Conservation (phyloP, 2,888 invertebrate species). For the Polymixis flavicincta region DNA sequence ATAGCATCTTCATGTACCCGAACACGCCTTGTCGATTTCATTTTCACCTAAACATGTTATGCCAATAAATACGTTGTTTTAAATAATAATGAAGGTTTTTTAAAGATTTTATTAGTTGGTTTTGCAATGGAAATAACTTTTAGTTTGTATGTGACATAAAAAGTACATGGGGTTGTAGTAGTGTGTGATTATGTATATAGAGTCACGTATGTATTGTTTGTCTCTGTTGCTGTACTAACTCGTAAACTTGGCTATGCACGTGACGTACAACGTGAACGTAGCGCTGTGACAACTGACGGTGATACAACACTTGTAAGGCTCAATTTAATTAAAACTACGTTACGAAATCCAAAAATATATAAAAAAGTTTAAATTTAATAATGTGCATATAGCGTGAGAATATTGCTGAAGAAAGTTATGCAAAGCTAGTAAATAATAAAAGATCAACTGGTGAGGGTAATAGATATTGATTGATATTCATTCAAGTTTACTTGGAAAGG, state of each 20-base stretch:
- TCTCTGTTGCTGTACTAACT: slow-evolving; percentile 41
- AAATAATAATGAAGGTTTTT: slow-evolving; percentile 49
- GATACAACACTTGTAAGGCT: slow-evolving; percentile 10
- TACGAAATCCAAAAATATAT: background rate
- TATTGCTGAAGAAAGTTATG: slow-evolving; percentile 40
- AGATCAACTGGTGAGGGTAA: slow-evolving; percentile 40
- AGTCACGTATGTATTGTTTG: slow-evolving; percentile 56
- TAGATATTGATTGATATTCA: slow-evolving; percentile 36
- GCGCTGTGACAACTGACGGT: slow-evolving; percentile 27
- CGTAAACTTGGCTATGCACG: slow-evolving; percentile 36
- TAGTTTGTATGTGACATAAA: slow-evolving; percentile 30
- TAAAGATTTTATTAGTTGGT: slow-evolving; percentile 38
- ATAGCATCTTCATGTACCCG: slow-evolving; percentile 90
- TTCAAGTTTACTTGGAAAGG: slow-evolving; percentile 51
- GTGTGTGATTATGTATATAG: slow-evolving; percentile 45
- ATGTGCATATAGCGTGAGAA: slow-evolving; percentile 42
- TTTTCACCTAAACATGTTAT: slow-evolving; percentile 90
- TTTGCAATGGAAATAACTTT: slow-evolving; percentile 35
- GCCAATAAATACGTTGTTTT: slow-evolving; percentile 81
- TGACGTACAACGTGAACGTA: slow-evolving; percentile 31
- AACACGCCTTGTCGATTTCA: slow-evolving; percentile 90
- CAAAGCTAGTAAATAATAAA: slow-evolving; percentile 42
- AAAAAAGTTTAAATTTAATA: slow-evolving; percentile 20
- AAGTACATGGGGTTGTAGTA: slow-evolving; percentile 41
- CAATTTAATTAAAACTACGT: slow-evolving; percentile 1